Evolutionary conservation across 2,113 vertebrate species (phyloP).

Genomic region (Orycteropus afer): DNA sequence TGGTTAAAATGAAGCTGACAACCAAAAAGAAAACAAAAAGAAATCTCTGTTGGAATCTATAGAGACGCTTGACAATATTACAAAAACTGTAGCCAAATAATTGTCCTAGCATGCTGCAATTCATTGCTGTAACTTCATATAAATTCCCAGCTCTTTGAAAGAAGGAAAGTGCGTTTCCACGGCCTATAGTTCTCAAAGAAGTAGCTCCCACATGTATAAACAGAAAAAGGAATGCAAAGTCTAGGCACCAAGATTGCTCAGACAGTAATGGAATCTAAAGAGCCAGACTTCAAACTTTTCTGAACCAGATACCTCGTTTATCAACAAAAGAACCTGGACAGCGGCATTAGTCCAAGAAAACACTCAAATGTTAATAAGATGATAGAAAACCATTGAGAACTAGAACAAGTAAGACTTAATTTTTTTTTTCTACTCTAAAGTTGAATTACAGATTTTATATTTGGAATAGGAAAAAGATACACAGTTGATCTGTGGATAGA

Average conservation of each 20-base stretch:
- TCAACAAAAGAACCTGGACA: constrained; percentile 36
- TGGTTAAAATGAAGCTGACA: constrained; percentile 80
- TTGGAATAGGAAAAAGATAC: constrained; percentile 51
- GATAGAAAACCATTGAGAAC: constrained; percentile 63
- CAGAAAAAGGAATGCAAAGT: constrained; percentile 50
- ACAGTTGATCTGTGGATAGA: neutral
- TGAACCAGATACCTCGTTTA: constrained; percentile 31
- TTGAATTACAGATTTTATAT: constrained; percentile 58
- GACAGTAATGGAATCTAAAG: constrained; percentile 19
- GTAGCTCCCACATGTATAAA: neutral
- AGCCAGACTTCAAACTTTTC: constrained; percentile 39
- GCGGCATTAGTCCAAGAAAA: constrained; percentile 47
- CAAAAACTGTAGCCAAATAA: constrained; percentile 41
- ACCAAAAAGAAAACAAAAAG: constrained; percentile 45
- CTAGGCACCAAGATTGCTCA: constrained; percentile 79
- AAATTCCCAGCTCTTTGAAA: constrained; percentile 56
- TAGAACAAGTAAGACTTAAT: constrained; percentile 17
- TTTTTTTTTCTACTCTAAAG: constrained; percentile 67
- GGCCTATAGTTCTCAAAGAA: constrained; percentile 60
- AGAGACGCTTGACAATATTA: constrained; percentile 43
- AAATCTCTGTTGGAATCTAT: constrained; percentile 71
- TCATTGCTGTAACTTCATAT: neutral
- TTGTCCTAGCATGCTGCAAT: constrained; percentile 70
- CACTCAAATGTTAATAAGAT: constrained; percentile 43
- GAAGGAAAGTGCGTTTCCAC: constrained; percentile 52